Evolutionary conservation across 1,140 invertebrate genomes (phyloP), one percentile per base, ranked within the genome.

Genomic region (Centruroides sculpturatus): DNA sequence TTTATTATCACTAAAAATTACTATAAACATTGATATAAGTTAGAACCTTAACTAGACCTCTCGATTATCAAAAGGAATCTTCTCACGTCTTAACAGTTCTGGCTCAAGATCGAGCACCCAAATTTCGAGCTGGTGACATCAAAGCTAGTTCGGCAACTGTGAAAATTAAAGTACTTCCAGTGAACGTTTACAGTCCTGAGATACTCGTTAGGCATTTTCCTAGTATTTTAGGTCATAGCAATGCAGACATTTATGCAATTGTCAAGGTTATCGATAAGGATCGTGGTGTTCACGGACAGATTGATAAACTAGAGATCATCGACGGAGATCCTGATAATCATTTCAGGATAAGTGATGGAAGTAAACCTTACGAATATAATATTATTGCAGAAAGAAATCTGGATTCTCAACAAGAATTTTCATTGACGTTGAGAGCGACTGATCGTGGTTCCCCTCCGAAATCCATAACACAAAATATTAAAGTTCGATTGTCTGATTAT

Each of bases 171-270:
- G 87, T 97, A 3, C 79, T 81, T 61, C 86, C 85, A 69, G 90
- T 92, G 10, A 97, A 97, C 73, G 78, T 92, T 10, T 82, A 86
- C 71, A 78, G 85, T 6, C 93, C 93, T 0, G 85, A 89, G 70
- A 87, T 97, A 59, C 61, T 56, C 51, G 61, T 71, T 23, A 81
- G 82, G 12, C 82, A 85, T 60, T 76, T 93, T 64, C 86, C 88
- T 0, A 82, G 86, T 61, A 82, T 94, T 34, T 78, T 87, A 6
- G 89, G 93, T 66, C 85, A 92, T 51, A 51, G 87, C 0, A 85
- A 87, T 65, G 82, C 85, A 0, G 83, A 90, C 68, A 86, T 92
- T 57, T 95, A 92, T 71, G 92, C 92, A 1, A 91, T 96, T 50
- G 82, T 97, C 3, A 81, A 81, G 23, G 87, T 93, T 0, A 79